Conservation (phyloP, 35 echinoderm and acorn worm species). For the Holothuria glaberrima region DNA sequence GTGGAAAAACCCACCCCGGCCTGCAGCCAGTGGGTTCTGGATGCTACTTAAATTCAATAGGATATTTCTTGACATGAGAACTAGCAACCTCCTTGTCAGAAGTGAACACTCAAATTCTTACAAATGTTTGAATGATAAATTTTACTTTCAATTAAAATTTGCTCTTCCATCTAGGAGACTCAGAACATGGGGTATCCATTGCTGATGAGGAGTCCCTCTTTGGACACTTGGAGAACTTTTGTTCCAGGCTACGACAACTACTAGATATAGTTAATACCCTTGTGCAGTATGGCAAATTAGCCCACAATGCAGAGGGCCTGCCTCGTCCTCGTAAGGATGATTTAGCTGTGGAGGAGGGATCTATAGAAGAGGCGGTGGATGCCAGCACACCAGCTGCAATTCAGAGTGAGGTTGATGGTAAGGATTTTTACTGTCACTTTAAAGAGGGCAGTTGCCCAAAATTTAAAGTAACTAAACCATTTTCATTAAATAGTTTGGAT, state of each 20-base stretch:
- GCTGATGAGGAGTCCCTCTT: constrained; percentile 98
- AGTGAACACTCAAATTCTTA: no score
- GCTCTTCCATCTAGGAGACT: constrained; percentile 59
- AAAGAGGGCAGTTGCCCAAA: no score
- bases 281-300: constrained; percentile 93
- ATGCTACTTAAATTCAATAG: no score
- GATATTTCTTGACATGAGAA: no score
- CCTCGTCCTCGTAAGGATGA: constrained; percentile 88
- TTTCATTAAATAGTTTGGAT: no score
- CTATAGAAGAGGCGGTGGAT: constrained; percentile 58
- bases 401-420: constrained; percentile 21
- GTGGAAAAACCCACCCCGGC: no score
- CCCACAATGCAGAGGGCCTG: constrained; percentile 74
- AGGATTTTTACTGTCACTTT: no score
- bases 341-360: constrained; percentile 76
- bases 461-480: no score
- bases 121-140: no score
- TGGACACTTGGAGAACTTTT: constrained; percentile 96
- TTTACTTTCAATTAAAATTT: no score
- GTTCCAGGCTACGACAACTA: constrained; percentile 78
- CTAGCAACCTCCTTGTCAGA: no score
- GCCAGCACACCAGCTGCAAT: not conserved
- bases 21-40: no score
- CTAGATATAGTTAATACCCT: constrained; percentile 87
- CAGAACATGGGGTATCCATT: constrained; percentile 86